Evolutionary conservation across 2,113 vertebrate genomes (phyloP).

Genomic region (Oreochromis spilurus): DNA sequence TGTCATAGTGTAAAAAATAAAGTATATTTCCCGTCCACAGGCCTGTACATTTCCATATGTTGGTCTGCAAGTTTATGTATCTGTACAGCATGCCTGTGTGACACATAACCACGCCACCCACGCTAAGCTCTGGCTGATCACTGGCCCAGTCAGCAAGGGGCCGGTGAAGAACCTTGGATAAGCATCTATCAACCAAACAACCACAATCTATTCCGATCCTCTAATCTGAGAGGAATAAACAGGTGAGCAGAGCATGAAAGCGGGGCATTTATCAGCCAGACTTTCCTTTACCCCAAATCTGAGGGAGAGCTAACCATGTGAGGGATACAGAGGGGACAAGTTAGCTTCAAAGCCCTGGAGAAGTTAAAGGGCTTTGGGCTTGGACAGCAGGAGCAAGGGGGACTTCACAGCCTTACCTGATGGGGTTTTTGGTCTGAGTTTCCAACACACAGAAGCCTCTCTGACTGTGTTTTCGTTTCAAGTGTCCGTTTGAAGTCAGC

Average conservation of each 20-base stretch:
- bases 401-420: slow-evolving; percentile 80
- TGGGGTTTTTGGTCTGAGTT: slow-evolving; percentile 71
- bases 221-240: slow-evolving; percentile 58
- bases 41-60: background rate
- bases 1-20: background rate
- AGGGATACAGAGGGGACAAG: slow-evolving; percentile 30
- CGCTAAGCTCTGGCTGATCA: background rate
- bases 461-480: slow-evolving; percentile 69
- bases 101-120: background rate
- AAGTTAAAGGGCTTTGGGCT: slow-evolving; percentile 60
- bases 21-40: background rate
- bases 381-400: slow-evolving; percentile 63
- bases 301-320: slow-evolving; percentile 29
- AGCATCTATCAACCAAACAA: slow-evolving; percentile 42
- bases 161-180: background rate
- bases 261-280: slow-evolving; percentile 48
- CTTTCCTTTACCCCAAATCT: slow-evolving; percentile 41
- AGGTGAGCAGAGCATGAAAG: slow-evolving; percentile 57
- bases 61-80: background rate
- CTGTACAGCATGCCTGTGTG: background rate
- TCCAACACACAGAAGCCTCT: slow-evolving; percentile 66
- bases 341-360: slow-evolving; percentile 64
- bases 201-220: slow-evolving; percentile 41
- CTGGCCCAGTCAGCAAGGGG: background rate
- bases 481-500: slow-evolving; percentile 72